Conservation (phyloP, 2,888 invertebrate genomes). For the Chelonus formosanus region DNA sequence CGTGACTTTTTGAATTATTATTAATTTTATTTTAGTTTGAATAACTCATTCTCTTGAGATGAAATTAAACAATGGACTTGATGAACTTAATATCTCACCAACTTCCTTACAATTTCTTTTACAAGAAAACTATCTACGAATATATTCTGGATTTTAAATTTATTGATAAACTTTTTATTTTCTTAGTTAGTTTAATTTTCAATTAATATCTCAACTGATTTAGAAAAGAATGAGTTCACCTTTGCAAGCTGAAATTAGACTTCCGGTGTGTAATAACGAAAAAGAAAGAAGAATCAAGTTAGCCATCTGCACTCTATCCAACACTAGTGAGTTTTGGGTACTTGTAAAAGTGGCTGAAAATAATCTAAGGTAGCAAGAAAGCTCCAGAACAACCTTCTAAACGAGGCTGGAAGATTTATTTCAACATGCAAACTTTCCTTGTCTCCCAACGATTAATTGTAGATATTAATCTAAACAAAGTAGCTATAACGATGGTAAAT, state of each 20-base stretch:
- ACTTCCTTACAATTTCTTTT: too few species aligned
- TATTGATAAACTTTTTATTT: not conserved
- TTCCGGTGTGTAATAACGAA: slow-evolving; percentile 32
- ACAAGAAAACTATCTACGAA: too few species aligned
- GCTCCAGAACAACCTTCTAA: slow-evolving; percentile 22
- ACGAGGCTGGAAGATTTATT: slow-evolving; percentile 11
- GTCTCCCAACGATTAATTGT: too few species aligned
- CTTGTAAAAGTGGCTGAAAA: slow-evolving; percentile 22
- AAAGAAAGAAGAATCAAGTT: slow-evolving; percentile 4
- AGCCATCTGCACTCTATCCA: slow-evolving; percentile 36
- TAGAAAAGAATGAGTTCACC: slow-evolving; percentile 3
- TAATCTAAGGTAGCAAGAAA: slow-evolving; percentile 8
- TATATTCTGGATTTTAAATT: too few species aligned
- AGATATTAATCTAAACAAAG: too few species aligned
- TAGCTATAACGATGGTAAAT: too few species aligned
- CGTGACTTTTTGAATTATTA: too few species aligned
- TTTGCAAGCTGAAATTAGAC: slow-evolving; percentile 29
- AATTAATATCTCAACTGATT: slow-evolving; percentile 4
- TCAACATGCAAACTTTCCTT: not conserved
- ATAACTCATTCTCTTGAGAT: too few species aligned
- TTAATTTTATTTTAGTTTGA: too few species aligned
- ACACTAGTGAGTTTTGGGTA: slow-evolving; percentile 1
- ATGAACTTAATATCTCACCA: too few species aligned
- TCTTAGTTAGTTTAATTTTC: not conserved
- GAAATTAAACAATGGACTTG: too few species aligned